Base-by-base conservation (phyloP, 1,140 invertebrate genomes). In the Drosophila bipectinata region DNA sequence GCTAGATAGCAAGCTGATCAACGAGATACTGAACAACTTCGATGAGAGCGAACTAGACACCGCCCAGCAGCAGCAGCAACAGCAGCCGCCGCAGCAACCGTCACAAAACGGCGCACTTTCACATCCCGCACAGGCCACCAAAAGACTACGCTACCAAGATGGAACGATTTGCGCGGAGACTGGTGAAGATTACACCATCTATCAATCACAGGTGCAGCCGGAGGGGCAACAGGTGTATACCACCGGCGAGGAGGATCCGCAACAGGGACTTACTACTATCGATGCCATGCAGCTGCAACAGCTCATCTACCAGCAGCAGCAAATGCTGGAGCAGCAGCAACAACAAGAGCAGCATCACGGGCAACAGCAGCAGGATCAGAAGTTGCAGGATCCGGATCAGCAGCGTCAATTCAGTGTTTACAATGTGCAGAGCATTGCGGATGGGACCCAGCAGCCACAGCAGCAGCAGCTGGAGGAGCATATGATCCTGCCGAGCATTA, bases 1-100 rank as follows among this genome's bases (percentile, higher is more conserved):
- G 85, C 73, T 91, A 21, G 90, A 91, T 57, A 90, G 89, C 61
- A 91, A 91, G 66, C 77, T 91, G 8, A 91, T 91, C 47, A 91
- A 91, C 34, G 90, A 91, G 32, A 91, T 91, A 1, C 59, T 91
- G 5, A 91, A 83, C 32, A 91, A 78, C 28, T 91, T 91, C 24
- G 89, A 91, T 66, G 90, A 91, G 61, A 91, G 80, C 60, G 89
- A 73, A 1, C 44, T 91, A 15, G 90, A 91, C 67, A 74, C 76
- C 44, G 60, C 82, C 34, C 82, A 72, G 26, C 77, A 71, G 28
- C 60, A 73, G 26, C 53, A 59, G 34, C 63, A 57, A 18, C 47
- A 62, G 37, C 34, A 68, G 30, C 77, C 67, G 28, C 57, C 68
- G 21, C 53, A 59, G 41, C 63, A 59, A 14, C 45, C 58, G 30